A percentile compares a stretch with the other conserved stretches of the same genome.
These are phyloP conservation scores for Folsomia manolachei DNA, from an alignment of 2,888 invertebrate species.

Conservation along the genomic window DNA sequence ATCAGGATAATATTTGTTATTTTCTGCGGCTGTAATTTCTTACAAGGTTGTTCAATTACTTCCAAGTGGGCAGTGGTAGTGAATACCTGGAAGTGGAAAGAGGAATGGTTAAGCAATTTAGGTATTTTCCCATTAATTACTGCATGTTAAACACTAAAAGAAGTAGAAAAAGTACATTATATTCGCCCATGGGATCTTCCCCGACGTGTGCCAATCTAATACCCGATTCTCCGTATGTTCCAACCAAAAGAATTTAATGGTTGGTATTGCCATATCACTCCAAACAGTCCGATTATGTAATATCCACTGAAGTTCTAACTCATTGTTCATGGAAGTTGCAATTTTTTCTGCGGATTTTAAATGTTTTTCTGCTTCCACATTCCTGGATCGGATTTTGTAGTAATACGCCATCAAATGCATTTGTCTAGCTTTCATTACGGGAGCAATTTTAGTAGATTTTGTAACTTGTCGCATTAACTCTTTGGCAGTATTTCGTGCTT, in stretches of 20 bases:
- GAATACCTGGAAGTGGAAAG: slow-evolving; percentile 10
- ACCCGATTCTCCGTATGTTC: slow-evolving; percentile 43
- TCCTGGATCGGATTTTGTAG: slow-evolving; percentile 36
- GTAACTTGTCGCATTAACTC: slow-evolving; percentile 30
- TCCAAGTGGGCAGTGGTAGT: slow-evolving; percentile 40
- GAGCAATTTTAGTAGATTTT: slow-evolving; percentile 29
- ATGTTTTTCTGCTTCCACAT: slow-evolving; percentile 34
- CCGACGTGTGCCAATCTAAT: slow-evolving; percentile 43
- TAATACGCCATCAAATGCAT: slow-evolving; percentile 44
- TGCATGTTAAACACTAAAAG: no score
- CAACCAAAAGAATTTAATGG: slow-evolving; percentile 46
- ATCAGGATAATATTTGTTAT: no score
- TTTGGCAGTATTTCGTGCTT: slow-evolving; percentile 34
- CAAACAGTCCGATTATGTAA: slow-evolving; percentile 46
- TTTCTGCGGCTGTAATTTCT: no score
- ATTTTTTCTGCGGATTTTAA: slow-evolving; percentile 36
- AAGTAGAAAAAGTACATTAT: slow-evolving; percentile 41
- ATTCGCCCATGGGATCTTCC: slow-evolving; percentile 44
- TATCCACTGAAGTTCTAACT: slow-evolving; percentile 46
- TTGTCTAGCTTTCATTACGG: slow-evolving; percentile 39
- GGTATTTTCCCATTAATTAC: no score
- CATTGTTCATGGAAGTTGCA: slow-evolving; percentile 35
- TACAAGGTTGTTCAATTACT: slow-evolving; percentile 19
- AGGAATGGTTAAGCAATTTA: neutral
- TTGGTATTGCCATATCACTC: slow-evolving; percentile 40